Evolutionary conservation across 2,888 invertebrate species (phyloP).

Genomic region (Drosophila tripunctata): DNA sequence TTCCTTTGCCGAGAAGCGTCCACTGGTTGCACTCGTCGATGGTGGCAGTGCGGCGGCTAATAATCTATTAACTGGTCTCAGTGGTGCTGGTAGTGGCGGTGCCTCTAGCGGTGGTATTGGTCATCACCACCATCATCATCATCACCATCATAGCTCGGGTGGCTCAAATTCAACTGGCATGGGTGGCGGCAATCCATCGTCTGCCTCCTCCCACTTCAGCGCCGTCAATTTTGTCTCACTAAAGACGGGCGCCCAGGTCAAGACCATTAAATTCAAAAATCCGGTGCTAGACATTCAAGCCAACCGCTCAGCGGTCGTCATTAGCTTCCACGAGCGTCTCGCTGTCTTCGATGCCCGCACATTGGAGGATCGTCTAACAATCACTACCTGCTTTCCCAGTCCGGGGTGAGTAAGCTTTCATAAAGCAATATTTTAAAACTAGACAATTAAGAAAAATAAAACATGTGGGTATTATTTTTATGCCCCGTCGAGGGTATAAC

Average conservation of each 20-base stretch:
- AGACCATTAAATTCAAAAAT: slow-evolving; percentile 96
- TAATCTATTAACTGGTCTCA: slow-evolving; percentile 89
- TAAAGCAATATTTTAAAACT: no score
- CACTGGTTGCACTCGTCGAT: slow-evolving; percentile 95
- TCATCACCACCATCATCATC: neutral
- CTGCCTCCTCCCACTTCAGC: slow-evolving; percentile 89
- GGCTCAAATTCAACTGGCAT: neutral
- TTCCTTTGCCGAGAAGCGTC: slow-evolving; percentile 91
- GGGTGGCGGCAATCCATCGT: slow-evolving; percentile 19
- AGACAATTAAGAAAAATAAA: neutral
- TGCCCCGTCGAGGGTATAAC: no score
- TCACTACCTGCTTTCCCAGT: slow-evolving; percentile 95
- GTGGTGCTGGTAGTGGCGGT: slow-evolving; percentile 86
- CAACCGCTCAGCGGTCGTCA: slow-evolving; percentile 94
- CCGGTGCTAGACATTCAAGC: slow-evolving; percentile 94
- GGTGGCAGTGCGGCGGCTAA: slow-evolving; percentile 87
- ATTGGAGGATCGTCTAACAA: slow-evolving; percentile 92
- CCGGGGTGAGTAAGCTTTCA: slow-evolving; percentile 89
- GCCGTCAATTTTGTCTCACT: slow-evolving; percentile 94
- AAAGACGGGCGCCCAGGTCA: slow-evolving; percentile 85
- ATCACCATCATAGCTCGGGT: neutral
- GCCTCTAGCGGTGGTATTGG: slow-evolving; percentile 61
- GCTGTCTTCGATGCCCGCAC: slow-evolving; percentile 96
- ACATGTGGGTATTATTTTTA: no score
- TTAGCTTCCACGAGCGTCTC: slow-evolving; percentile 94